Evolutionary conservation across 2,113 vertebrate species (phyloP).

Genomic region (Tylochromis polylepis): DNA sequence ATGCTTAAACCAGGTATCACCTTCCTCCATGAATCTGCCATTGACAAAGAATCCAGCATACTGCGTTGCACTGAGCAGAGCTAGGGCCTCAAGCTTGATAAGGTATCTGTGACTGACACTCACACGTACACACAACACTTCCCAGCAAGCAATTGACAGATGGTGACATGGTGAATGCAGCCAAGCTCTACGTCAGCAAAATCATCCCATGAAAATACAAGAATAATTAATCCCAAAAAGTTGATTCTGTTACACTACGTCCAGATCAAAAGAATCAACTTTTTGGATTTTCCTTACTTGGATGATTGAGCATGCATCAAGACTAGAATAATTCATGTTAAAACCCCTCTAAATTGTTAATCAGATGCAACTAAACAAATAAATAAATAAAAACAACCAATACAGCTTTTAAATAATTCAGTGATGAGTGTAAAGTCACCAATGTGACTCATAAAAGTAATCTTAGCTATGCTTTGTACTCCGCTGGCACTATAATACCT

Average conservation of each 20-base stretch:
- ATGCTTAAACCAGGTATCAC: conserved; percentile 70
- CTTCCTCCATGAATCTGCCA: conserved; percentile 66
- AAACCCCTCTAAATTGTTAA: neutral
- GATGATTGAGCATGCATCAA: neutral
- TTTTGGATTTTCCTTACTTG: neutral
- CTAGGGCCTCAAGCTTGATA: conserved; percentile 41
- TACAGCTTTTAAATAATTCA: neutral
- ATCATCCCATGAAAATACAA: neutral
- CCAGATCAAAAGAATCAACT: neutral
- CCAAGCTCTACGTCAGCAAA: neutral
- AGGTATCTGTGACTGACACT: conserved; percentile 53
- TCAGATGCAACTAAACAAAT: neutral
- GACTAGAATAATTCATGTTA: neutral
- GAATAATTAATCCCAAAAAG: neutral
- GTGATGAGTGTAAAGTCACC: neutral
- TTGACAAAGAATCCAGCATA: conserved; percentile 65
- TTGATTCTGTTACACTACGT: neutral
- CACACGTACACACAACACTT: conserved; percentile 21
- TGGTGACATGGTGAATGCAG: neutral
- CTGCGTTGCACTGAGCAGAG: conserved; percentile 37
- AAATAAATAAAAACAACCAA: neutral
- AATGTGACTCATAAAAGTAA: conserved; percentile 46
- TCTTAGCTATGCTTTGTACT: neutral
- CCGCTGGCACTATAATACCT: conserved; percentile 1
- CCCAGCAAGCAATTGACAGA: neutral